phyloP scores from a whole-genome alignment of 2,113 vertebrate genomes.

The Phrynosoma blainvillii region DNA sequence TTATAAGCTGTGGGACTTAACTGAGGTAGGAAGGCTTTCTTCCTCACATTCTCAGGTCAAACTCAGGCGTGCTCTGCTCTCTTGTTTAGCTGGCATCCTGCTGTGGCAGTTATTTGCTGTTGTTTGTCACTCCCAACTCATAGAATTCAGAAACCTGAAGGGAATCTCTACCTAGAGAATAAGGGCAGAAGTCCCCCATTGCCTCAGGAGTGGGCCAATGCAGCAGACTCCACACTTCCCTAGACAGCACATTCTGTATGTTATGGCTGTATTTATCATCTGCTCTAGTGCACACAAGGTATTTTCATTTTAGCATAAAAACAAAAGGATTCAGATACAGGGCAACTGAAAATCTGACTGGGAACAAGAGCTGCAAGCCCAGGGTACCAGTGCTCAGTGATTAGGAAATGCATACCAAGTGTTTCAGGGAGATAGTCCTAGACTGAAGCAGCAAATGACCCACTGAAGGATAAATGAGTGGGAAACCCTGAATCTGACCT shows the following conservation, averaged over 20 bases:
- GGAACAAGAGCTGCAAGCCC: not conserved
- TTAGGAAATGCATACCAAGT: not conserved
- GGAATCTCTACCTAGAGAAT: conserved; percentile 40
- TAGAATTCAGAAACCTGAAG: conserved; percentile 42
- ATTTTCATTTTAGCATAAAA: not conserved
- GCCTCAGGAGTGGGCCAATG: conserved; percentile 9
- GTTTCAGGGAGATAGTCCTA: not conserved
- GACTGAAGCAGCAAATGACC: not conserved
- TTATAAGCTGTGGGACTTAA: conserved; percentile 55
- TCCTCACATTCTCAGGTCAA: conserved; percentile 39
- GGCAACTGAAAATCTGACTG: not conserved
- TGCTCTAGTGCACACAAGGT: not conserved
- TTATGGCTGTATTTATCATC: not conserved
- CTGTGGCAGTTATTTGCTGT: conserved; percentile 1
- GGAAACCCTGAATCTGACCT: not conserved
- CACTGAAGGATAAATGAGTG: not conserved
- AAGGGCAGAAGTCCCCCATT: conserved; percentile 4
- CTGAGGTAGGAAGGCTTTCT: conserved; percentile 40
- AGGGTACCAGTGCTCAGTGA: no score
- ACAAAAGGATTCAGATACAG: conserved; percentile 7
- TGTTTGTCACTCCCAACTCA: not conserved
- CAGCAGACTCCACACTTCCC: not conserved
- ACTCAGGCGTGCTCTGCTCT: conserved; percentile 13
- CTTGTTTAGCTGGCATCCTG: conserved; percentile 46
- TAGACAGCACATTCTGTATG: not conserved